These are phyloP conservation scores for Cuniculus paca DNA, from an alignment of 2,797 vertebrate genomes.

Conservation along the genomic window DNA sequence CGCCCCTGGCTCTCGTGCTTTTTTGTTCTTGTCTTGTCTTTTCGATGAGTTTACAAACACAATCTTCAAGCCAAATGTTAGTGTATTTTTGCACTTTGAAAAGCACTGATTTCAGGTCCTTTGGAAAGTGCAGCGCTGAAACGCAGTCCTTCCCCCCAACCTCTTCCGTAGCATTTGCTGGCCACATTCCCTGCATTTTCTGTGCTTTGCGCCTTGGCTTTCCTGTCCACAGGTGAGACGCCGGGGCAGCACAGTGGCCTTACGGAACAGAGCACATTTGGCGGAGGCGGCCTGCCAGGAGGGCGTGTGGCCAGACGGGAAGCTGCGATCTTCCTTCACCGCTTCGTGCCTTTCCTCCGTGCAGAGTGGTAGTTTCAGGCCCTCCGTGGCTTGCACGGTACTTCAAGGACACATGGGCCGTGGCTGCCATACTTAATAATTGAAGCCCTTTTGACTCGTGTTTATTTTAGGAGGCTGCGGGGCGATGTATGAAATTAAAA, in stretches of 20 bases:
- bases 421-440: not conserved
- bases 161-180: not conserved
- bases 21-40: not conserved
- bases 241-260: not conserved
- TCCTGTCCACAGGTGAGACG: not conserved
- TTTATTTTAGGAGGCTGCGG: slow-evolving; percentile 94
- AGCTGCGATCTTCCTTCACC: not conserved
- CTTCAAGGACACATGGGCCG: not conserved
- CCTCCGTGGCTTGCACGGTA: not conserved
- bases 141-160: not conserved
- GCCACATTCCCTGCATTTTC: not conserved
- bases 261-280: not conserved
- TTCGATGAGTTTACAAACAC: not conserved
- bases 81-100: slow-evolving; percentile 43
- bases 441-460: not conserved
- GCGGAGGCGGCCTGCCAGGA: not conserved
- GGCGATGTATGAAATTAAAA: slow-evolving; percentile 97
- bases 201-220: not conserved
- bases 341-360: not conserved
- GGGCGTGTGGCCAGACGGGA: not conserved
- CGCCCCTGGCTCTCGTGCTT: not conserved
- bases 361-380: not conserved
- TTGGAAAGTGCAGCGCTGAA: not conserved
- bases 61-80: not conserved
- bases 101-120: not conserved